phyloP scores from a whole-genome alignment of 2,113 vertebrate genomes.

The Chascanopsetta lugubris region DNA sequence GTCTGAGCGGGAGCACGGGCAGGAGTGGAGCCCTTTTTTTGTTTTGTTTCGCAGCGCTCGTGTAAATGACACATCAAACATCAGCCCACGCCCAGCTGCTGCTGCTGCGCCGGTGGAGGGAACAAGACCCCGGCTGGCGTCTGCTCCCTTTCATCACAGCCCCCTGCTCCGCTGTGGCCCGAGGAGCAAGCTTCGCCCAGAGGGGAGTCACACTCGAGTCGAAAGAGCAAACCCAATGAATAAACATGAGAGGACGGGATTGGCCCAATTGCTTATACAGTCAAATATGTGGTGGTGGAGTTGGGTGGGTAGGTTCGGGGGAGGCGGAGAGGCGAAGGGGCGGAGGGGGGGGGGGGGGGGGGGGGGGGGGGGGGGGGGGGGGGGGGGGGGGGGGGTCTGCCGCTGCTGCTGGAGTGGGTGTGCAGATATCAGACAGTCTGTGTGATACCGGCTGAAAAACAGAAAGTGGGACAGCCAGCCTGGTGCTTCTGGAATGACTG shows the following conservation, averaged over 20 bases:
- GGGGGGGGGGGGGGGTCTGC: slow-evolving; percentile 34
- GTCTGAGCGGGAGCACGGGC: slow-evolving; percentile 10
- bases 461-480: slow-evolving; percentile 72
- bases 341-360: no score
- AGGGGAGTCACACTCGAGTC: slow-evolving; percentile 53
- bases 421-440: slow-evolving; percentile 61
- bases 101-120: slow-evolving; percentile 29
- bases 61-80: slow-evolving; percentile 55
- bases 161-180: slow-evolving; percentile 44
- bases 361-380: no score
- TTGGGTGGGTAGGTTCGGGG: no score
- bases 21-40: not conserved
- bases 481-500: slow-evolving; percentile 65
- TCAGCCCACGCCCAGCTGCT: slow-evolving; percentile 31
- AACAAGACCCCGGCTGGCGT: slow-evolving; percentile 35
- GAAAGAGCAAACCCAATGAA: slow-evolving; percentile 66
- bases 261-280: slow-evolving; percentile 62
- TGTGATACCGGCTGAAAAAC: slow-evolving; percentile 62
- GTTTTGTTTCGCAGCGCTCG: not conserved
- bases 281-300: slow-evolving; percentile 40
- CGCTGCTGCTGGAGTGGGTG: slow-evolving; percentile 26
- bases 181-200: slow-evolving; percentile 42
- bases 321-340: no score
- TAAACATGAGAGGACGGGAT: slow-evolving; percentile 72
- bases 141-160: slow-evolving; percentile 56